A percentile compares a stretch with the other conserved stretches of the same genome.
Evolutionary conservation across 2,113 vertebrate genomes (phyloP).

Genomic region (Baryphthengus martii): DNA sequence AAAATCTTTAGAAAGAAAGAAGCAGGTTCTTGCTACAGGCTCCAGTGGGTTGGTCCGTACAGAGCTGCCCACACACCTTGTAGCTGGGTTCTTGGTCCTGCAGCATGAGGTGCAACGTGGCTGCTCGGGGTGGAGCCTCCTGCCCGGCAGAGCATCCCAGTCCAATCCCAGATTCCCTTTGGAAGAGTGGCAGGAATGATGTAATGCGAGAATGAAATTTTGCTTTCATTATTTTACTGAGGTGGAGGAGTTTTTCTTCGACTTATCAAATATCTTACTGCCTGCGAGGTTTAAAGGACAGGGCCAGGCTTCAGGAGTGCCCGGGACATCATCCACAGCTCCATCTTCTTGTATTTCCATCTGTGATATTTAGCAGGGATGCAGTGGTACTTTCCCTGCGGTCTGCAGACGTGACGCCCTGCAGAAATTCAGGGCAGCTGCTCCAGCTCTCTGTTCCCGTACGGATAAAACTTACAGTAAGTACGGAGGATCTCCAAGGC

Average conservation of each 20-base stretch:
- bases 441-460: background rate
- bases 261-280: fast-evolving
- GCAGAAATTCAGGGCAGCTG: background rate
- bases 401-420: background rate
- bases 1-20: background rate
- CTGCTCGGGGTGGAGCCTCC: background rate
- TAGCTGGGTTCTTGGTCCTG: background rate
- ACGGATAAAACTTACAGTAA: background rate
- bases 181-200: background rate
- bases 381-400: background rate
- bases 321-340: fast-evolving
- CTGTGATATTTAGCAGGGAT: fast-evolving
- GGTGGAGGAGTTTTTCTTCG: background rate
- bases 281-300: background rate
- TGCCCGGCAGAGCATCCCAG: fast-evolving
- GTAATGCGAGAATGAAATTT: fast-evolving
- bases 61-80: background rate
- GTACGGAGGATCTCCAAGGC: background rate
- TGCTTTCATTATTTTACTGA: background rate
- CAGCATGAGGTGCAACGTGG: fast-evolving
- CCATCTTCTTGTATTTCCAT: fast-evolving
- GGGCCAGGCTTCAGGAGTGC: background rate
- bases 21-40: background rate
- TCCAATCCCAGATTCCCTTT: background rate
- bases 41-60: fast-evolving